These are phyloP conservation scores for Eupleurogrammus muticus DNA, from an alignment of 2,797 vertebrate species.

Conservation along the genomic window DNA sequence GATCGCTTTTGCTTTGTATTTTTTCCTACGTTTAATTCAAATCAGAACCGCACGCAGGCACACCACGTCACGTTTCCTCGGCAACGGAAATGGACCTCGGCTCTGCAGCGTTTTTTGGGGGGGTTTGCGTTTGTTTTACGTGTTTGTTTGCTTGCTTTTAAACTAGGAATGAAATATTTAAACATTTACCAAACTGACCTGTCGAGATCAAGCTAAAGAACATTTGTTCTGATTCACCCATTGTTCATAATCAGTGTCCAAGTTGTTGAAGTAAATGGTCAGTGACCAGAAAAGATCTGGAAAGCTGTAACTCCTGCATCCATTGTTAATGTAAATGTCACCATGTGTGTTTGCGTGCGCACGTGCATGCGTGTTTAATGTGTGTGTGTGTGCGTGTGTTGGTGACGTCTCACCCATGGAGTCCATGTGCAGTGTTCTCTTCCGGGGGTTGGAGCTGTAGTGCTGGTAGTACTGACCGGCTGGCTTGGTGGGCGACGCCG, in stretches of 20 bases:
- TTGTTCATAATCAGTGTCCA: not conserved
- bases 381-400: not conserved
- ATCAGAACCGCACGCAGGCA: no score
- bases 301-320: not conserved
- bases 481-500: slow-evolving; percentile 92
- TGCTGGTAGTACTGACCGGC: slow-evolving; percentile 94
- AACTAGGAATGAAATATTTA: not conserved
- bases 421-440: slow-evolving; percentile 91
- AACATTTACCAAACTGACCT: not conserved
- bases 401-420: slow-evolving; percentile 88
- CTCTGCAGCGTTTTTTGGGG: no score
- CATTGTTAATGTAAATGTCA: not conserved
- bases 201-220: not conserved
- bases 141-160: no score
- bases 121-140: no score
- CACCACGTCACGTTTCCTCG: no score
- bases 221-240: not conserved
- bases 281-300: not conserved
- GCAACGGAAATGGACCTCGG: no score
- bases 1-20: no score
- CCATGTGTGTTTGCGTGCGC: not conserved
- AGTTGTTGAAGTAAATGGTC: not conserved
- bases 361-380: slow-evolving; percentile 3
- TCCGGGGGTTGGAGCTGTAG: slow-evolving; percentile 92
- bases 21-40: no score